These are phyloP conservation scores for Heliconius ismenius DNA, from an alignment of 2,888 invertebrate genomes.

Conservation along the genomic window DNA sequence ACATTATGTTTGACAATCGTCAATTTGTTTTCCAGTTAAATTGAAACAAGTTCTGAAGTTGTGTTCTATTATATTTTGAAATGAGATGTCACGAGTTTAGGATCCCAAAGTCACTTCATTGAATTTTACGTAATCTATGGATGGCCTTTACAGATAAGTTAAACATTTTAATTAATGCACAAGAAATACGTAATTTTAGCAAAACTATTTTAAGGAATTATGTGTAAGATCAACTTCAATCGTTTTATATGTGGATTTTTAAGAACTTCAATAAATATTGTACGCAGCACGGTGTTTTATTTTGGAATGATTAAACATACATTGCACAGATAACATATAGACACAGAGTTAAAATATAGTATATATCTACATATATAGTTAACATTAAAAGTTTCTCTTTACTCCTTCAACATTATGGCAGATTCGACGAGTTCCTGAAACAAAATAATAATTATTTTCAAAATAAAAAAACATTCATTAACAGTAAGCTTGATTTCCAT, in stretches of 20 bases:
- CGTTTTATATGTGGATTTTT: conserved; percentile 57
- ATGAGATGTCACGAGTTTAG: too few relatives aligned
- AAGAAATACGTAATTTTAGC: conserved; percentile 48
- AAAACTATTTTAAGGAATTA: conserved; percentile 37
- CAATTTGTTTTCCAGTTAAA: too few relatives aligned
- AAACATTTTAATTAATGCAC: conserved; percentile 39
- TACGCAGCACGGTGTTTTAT: conserved; percentile 50
- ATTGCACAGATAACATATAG: not conserved
- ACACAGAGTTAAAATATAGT: conserved; percentile 1
- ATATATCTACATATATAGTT: too few relatives aligned
- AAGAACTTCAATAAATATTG: conserved; percentile 55
- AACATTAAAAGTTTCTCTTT: conserved; percentile 2
- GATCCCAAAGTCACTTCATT: not conserved
- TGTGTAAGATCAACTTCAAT: conserved; percentile 49
- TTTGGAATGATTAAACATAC: conserved; percentile 29
- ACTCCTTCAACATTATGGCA: conserved; percentile 72
- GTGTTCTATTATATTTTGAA: too few relatives aligned
- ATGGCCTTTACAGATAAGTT: conserved; percentile 21
- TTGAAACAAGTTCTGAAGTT: too few relatives aligned
- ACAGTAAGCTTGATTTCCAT: not conserved
- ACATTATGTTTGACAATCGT: too few relatives aligned
- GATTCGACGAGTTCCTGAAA: conserved; percentile 67
- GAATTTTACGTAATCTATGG: not conserved
- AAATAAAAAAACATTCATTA: not conserved
- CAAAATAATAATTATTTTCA: conserved; percentile 31